Conservation (phyloP, 35 echinoderm and acorn worm genomes). For the Apostichopus parvimensis region DNA sequence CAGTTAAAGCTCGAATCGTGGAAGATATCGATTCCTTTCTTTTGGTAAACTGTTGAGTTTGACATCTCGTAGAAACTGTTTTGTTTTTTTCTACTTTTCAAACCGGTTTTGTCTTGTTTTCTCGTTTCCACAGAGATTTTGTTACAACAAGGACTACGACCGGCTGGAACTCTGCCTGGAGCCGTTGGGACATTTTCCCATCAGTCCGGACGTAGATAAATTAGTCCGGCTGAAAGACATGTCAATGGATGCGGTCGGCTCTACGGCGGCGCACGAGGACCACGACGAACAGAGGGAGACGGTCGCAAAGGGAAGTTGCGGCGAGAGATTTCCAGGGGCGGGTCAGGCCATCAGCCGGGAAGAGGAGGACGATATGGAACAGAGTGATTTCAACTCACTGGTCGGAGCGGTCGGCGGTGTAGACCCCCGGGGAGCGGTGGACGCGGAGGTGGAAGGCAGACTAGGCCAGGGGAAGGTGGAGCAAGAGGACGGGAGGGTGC, state of each 20-base stretch:
- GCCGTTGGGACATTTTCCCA: conserved; percentile 85
- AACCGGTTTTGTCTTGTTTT: no score
- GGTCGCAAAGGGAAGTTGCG: neutral
- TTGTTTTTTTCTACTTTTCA: no score
- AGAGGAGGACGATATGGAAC: neutral
- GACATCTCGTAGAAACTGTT: no score
- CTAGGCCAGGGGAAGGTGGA: neutral
- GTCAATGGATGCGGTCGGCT: conserved; percentile 9
- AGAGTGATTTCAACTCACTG: neutral
- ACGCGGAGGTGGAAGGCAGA: neutral
- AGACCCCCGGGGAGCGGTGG: neutral
- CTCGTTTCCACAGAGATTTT: conserved; percentile 62
- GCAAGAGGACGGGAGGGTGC: neutral
- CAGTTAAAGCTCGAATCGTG: no score
- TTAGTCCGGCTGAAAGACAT: conserved; percentile 57
- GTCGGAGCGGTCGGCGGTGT: conserved; percentile 36
- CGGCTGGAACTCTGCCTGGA: conserved; percentile 90
- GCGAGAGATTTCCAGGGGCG: conserved; percentile 3
- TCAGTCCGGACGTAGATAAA: conserved; percentile 81
- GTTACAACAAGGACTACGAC: conserved; percentile 69
- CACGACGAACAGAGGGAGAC: neutral
- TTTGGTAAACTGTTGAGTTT: no score
- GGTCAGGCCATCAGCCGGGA: neutral
- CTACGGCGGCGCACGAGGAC: conserved; percentile 1
- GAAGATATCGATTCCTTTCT: no score